These are phyloP conservation scores for Lycophotia porphyrea DNA, from an alignment of 2,888 invertebrate genomes.

Conservation along the genomic window DNA sequence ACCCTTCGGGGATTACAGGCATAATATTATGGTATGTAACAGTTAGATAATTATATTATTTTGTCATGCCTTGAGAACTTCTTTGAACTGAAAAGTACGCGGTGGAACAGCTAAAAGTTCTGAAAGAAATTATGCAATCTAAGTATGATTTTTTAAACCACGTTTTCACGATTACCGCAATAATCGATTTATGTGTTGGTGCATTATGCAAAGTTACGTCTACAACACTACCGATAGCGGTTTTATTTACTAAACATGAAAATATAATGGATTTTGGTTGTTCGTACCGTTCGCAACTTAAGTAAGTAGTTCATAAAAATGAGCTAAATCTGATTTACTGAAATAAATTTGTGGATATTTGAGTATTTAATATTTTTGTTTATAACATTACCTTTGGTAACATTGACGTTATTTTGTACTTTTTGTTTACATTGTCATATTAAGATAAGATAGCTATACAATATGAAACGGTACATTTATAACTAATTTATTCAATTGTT, in stretches of 20 bases:
- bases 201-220: constrained; percentile 28
- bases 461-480: too few relatives aligned
- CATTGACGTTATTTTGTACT: too few relatives aligned
- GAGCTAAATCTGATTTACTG: too few relatives aligned
- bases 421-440: too few relatives aligned
- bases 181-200: constrained; percentile 9
- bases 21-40: not conserved
- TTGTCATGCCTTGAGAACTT: not conserved
- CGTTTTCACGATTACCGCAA: constrained; percentile 7
- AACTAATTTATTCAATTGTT: too few relatives aligned
- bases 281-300: not conserved
- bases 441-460: too few relatives aligned
- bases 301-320: too few relatives aligned
- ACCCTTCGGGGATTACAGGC: not conserved
- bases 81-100: not conserved
- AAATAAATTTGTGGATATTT: too few relatives aligned
- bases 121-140: not conserved
- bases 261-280: constrained; percentile 35
- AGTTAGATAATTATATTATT: not conserved
- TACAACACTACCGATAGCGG: constrained; percentile 14
- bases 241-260: constrained; percentile 47
- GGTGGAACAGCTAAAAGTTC: not conserved
- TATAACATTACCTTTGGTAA: too few relatives aligned
- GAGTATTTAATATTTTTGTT: too few relatives aligned
- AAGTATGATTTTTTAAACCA: not conserved